Base-by-base conservation (phyloP, 2,113 vertebrate genomes). In the Sander vitreus region DNA sequence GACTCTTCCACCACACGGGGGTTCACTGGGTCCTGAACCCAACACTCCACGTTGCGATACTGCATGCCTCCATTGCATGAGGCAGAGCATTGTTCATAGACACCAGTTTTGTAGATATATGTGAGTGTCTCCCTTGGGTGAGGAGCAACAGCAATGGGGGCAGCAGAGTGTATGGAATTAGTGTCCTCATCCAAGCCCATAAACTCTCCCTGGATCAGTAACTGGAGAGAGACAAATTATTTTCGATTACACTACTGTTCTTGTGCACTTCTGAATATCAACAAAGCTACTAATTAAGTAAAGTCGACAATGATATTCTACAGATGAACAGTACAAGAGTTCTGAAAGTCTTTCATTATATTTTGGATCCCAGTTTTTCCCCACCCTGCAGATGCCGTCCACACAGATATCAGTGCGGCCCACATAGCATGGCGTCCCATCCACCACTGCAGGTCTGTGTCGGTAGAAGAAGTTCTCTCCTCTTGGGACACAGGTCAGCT, bases 401-500 rank as follows among this genome's bases (percentile, higher is more conserved):
- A 99, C 96, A 78, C 98, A 99, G 84, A 99, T 89, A 1, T 98
- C 96, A 15, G 19, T 81, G 33, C 87, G 96, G 69, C 97, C 97
- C 51, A 96, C 96, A 18, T 97, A 96, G 63, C 98, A 99, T 0
- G 90, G 94, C 0, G 98, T 99, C 55, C 98, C 98, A 6, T 99
- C 98, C 16, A 94, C 84, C 72, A 99, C 97, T 0, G 95, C 77
- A 57, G 93, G 94, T 73, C 93, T 94, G 87, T 99, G 97, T 57
- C 93, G 94, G 80, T 97, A 98, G 93, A 96, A 97, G 91, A 98
- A 97, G 91, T 93, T 97, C 89, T 98, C 94, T 88, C 97, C 97
- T 71, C 96, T 96, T 54, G 98, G 97, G 72, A 97, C 96, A 86
- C 98, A 99, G 93, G 96, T 97, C 90, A 99, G 91, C 85, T 98